Evolutionary conservation across 35 echinoderm and acorn worm species (phyloP), one percentile per base, ranked within the genome.

Genomic region (Diadema setosum): DNA sequence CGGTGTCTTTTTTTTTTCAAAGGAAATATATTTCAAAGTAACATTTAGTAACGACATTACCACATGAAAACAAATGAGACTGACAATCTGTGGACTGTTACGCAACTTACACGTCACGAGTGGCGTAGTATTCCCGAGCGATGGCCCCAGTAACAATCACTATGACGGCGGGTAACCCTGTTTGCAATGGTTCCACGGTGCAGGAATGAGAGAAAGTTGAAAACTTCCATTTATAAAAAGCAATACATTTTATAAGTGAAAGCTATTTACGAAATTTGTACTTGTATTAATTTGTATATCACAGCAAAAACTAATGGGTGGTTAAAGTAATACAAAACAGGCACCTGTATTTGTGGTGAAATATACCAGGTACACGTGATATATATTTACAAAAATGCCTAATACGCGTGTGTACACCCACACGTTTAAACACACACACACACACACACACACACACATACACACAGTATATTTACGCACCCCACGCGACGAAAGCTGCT

Each of bases 401-500:
- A 15, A n/a, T n/a, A n/a, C n/a, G n/a, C n/a, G n/a, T n/a, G n/a
- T n/a, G n/a, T n/a, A n/a, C n/a, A n/a, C n/a, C n/a, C n/a, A n/a
- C n/a, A n/a, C n/a, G n/a, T n/a, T n/a, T n/a, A n/a, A n/a, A n/a
- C n/a, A n/a, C n/a, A n/a, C n/a, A n/a, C n/a, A n/a, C n/a, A n/a
- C n/a, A n/a, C n/a, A n/a, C n/a, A n/a, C n/a, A n/a, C n/a, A n/a
- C n/a, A n/a, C n/a, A n/a, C n/a, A n/a, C n/a, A n/a, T n/a, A n/a
- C n/a, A n/a, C n/a, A n/a, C n/a, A n/a, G n/a, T n/a, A n/a, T n/a
- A n/a, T n/a, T n/a, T n/a, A 78, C 87, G n/a, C 80, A 94, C 92
- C 92, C 92, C 92, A 94, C 24, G 87, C 86, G 27, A 80, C 33
- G 2, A 94, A 23, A 16, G 61, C 42, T 17, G 87, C 87, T 41